phyloP scores from a whole-genome alignment of 2,797 vertebrate species.

The Lagorchestes hirsutus region DNA sequence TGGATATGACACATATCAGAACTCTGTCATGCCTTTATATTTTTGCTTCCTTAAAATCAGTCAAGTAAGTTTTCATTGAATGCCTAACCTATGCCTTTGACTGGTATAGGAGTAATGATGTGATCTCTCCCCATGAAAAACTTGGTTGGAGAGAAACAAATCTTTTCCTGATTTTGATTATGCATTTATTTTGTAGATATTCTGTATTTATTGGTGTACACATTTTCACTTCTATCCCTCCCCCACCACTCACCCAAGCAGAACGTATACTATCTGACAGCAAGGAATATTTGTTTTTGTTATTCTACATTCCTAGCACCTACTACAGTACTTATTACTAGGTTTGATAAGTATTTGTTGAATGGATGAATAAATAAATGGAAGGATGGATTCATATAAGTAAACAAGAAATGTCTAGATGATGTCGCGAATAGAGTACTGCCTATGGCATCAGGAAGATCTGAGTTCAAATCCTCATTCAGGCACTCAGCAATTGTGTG shows the following conservation, averaged over 20 bases:
- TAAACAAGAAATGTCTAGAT: no score
- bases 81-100: neutral
- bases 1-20: neutral
- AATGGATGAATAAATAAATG: neutral
- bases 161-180: neutral
- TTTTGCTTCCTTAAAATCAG: neutral
- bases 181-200: neutral
- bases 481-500: neutral
- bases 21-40: neutral
- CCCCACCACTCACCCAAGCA: neutral
- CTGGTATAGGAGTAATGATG: neutral
- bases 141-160: neutral
- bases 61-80: neutral
- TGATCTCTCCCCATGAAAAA: neutral
- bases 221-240: neutral
- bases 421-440: neutral
- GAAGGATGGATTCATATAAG: neutral
- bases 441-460: neutral
- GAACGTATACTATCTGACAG: neutral
- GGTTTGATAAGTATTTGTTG: neutral
- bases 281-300: no score
- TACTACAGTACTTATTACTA: neutral
- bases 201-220: neutral
- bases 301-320: neutral
- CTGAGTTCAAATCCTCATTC: neutral